phyloP scores from a whole-genome alignment of 2,797 vertebrate genomes.

The Gadopsis marmoratus region DNA sequence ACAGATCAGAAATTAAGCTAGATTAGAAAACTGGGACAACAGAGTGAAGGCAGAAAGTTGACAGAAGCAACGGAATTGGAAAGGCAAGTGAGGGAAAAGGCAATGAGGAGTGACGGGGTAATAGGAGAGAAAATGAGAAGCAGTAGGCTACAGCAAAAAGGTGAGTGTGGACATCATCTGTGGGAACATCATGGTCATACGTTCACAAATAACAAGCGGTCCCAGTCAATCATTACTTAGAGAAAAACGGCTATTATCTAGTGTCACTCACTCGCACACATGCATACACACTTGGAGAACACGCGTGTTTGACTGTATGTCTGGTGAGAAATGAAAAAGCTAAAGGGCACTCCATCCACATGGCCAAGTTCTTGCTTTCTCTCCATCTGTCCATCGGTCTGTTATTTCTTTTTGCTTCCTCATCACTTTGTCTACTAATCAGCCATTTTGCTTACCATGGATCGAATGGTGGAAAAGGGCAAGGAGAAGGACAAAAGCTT shows the following conservation, averaged over 20 bases:
- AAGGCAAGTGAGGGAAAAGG: neutral
- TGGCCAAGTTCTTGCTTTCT: neutral
- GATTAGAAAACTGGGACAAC: no score
- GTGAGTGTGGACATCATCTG: neutral
- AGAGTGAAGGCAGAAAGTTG: neutral
- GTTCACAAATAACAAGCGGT: neutral
- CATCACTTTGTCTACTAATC: constrained; percentile 38
- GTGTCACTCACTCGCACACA: constrained; percentile 1
- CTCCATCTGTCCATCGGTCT: constrained; percentile 8
- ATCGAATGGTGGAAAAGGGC: constrained; percentile 56
- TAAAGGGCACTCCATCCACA: neutral
- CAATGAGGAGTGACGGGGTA: neutral
- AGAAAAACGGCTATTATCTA: neutral
- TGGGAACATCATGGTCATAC: neutral
- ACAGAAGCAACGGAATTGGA: neutral
- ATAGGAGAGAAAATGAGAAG: neutral
- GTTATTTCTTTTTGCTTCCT: neutral
- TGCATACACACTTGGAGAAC: neutral
- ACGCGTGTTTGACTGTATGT: neutral
- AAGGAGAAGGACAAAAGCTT: constrained; percentile 34
- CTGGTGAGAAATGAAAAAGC: neutral
- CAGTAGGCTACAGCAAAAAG: neutral
- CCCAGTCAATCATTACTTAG: neutral
- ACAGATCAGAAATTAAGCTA: neutral
- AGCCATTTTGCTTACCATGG: constrained; percentile 38